Evolutionary conservation across 2,888 invertebrate species (phyloP).

Genomic region (Cabera pusaria): DNA sequence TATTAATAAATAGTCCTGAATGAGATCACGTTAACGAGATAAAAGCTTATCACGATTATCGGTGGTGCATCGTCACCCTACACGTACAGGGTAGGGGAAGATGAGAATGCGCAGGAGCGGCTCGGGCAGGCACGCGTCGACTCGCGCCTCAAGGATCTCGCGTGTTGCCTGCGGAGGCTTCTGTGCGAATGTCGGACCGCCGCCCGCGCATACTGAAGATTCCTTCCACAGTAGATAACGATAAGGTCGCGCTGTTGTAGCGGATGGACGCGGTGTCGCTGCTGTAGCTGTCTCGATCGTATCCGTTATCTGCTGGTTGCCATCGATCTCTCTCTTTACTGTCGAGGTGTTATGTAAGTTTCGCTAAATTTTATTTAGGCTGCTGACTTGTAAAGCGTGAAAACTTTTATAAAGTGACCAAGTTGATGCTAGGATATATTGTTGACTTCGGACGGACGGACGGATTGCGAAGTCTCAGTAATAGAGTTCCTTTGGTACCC

Average conservation of each 20-base stretch:
- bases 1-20: conserved; percentile 45
- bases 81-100: conserved; percentile 42
- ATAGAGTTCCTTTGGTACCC: no score
- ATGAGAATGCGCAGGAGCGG: conserved; percentile 50
- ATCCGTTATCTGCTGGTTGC: conserved; percentile 69
- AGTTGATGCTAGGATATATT: no score
- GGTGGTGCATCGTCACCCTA: conserved; percentile 73
- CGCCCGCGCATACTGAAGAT: conserved; percentile 63
- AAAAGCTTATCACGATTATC: conserved; percentile 53
- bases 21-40: conserved; percentile 69
- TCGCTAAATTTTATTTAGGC: conserved; percentile 3
- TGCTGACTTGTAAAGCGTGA: no score
- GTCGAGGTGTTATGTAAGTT: conserved; percentile 17
- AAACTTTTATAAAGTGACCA: no score
- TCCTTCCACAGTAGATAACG: conserved; percentile 76
- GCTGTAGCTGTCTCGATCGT: conserved; percentile 28
- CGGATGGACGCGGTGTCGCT: conserved; percentile 24
- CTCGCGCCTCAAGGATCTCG: conserved; percentile 66
- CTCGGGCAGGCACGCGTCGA: conserved; percentile 43
- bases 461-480: no score
- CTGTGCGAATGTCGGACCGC: conserved; percentile 72
- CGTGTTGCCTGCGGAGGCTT: conserved; percentile 76
- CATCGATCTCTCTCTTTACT: conserved; percentile 43
- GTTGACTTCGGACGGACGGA: no score
- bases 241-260: conserved; percentile 51